Conservation (phyloP, 2,888 invertebrate species). For the Eupelmus urozonus region DNA sequence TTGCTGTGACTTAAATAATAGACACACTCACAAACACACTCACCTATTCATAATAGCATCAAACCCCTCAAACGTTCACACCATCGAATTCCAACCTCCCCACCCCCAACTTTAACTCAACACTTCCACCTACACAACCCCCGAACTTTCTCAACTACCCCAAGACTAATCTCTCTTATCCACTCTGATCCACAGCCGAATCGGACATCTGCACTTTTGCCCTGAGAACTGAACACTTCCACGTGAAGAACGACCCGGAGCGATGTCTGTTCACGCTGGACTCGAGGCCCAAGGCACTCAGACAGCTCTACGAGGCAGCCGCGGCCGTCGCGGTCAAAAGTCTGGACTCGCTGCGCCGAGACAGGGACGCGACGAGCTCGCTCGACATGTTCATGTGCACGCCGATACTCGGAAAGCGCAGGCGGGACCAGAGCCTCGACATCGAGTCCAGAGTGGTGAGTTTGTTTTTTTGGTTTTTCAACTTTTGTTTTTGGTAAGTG, state of each 20-base stretch:
- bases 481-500: not conserved
- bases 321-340: slow-evolving; percentile 84
- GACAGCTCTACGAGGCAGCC: slow-evolving; percentile 88
- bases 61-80: too few species aligned
- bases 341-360: slow-evolving; percentile 84
- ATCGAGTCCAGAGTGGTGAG: slow-evolving; percentile 94
- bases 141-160: too few species aligned
- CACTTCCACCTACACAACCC: too few species aligned
- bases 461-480: slow-evolving; percentile 62
- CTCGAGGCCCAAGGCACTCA: slow-evolving; percentile 86
- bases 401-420: slow-evolving; percentile 86
- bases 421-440: slow-evolving; percentile 86
- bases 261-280: slow-evolving; percentile 87
- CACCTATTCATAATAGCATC: too few species aligned
- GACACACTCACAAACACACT: too few species aligned
- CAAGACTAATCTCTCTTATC: not conserved
- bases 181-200: slow-evolving; percentile 85
- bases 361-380: slow-evolving; percentile 82
- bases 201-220: slow-evolving; percentile 94
- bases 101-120: too few species aligned
- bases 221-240: slow-evolving; percentile 87
- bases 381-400: slow-evolving; percentile 87
- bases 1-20: too few species aligned
- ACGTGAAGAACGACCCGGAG: slow-evolving; percentile 83
- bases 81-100: too few species aligned